A percentile compares a stretch with the other conserved stretches of the same genome.
These are phyloP conservation scores for Teleogryllus oceanicus DNA, from an alignment of 2,888 invertebrate genomes.

Conservation along the genomic window DNA sequence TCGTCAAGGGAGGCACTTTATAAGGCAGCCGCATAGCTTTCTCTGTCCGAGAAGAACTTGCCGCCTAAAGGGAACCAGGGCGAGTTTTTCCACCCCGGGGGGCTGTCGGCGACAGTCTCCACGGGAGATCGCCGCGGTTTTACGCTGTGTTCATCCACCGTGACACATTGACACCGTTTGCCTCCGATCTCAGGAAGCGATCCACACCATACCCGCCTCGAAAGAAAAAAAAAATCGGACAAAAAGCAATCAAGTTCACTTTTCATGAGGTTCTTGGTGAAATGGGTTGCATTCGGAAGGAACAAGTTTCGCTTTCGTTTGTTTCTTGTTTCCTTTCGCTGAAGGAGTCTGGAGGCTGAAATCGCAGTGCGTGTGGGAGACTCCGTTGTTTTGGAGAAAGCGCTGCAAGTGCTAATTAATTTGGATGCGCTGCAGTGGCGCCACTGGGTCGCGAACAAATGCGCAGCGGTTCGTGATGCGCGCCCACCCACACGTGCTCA, in stretches of 20 bases:
- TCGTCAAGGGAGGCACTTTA: not conserved
- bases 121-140: not conserved
- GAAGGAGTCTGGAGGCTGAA: not conserved
- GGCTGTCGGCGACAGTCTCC: slow-evolving; percentile 3
- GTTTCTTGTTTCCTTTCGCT: not conserved
- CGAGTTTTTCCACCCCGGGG: not conserved
- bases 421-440: too few species aligned
- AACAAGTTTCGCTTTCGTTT: not conserved
- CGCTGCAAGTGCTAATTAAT: not conserved
- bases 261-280: not conserved
- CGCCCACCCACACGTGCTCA: too few species aligned
- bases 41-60: not conserved
- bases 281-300: not conserved
- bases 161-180: slow-evolving; percentile 12
- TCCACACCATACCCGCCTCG: not conserved
- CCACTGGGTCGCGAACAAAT: too few species aligned
- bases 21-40: not conserved
- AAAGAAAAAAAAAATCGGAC: not conserved
- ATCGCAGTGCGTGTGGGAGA: not conserved
- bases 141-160: not conserved
- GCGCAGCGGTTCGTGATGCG: too few species aligned
- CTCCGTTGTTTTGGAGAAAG: not conserved
- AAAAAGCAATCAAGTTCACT: slow-evolving; percentile 5
- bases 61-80: slow-evolving; percentile 7
- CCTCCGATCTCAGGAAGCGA: not conserved